Evolutionary conservation across 1,140 invertebrate species (phyloP).

Genomic region (Frieseomelitta varia): DNA sequence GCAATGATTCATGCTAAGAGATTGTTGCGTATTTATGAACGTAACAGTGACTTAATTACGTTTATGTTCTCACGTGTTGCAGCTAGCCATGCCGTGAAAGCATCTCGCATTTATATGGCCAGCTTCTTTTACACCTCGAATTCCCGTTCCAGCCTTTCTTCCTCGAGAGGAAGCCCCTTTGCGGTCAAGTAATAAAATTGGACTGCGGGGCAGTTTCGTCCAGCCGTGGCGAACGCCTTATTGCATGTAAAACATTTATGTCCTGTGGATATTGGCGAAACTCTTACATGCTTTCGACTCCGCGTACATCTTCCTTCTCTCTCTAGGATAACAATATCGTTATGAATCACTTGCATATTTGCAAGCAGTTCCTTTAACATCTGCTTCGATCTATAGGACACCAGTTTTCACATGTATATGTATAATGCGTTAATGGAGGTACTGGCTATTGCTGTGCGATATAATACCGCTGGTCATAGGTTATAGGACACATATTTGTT

Average conservation of each 20-base stretch:
- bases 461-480: background rate
- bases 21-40: too few relatives aligned
- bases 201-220: constrained; percentile 78
- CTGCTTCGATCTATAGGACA: background rate
- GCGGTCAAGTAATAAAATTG: constrained; percentile 79
- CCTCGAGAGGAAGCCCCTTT: constrained; percentile 58
- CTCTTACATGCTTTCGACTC: constrained; percentile 38
- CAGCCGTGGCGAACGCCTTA: constrained; percentile 78
- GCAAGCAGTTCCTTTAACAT: background rate
- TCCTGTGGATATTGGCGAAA: constrained; percentile 76
- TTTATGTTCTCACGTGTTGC: background rate
- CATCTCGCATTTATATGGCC: constrained; percentile 61
- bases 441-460: background rate
- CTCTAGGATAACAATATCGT: constrained; percentile 30
- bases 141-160: constrained; percentile 33
- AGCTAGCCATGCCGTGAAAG: background rate
- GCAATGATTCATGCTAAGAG: too few relatives aligned
- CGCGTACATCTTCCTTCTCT: constrained; percentile 5
- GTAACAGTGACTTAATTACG: too few relatives aligned
- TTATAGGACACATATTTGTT: background rate
- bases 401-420: background rate
- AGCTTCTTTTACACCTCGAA: constrained; percentile 70
- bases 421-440: background rate
- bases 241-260: constrained; percentile 82
- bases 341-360: constrained; percentile 7